These are phyloP conservation scores for Cisticola juncidis DNA, from an alignment of 2,113 vertebrate genomes.

Conservation along the genomic window DNA sequence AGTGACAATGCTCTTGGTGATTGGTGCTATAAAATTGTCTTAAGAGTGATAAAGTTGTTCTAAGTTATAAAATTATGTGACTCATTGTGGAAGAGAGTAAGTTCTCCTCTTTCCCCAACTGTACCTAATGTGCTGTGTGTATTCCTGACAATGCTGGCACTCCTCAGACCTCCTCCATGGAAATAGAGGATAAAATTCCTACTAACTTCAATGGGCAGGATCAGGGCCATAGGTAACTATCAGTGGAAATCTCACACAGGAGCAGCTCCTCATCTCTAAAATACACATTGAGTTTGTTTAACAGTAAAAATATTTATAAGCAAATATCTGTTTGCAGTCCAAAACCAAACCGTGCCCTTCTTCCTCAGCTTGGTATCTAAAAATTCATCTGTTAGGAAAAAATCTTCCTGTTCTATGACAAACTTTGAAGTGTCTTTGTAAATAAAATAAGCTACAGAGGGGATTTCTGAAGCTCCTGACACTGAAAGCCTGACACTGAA, in stretches of 20 bases:
- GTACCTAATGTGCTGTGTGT: background rate
- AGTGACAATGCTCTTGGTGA: background rate
- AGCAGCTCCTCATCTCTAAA: background rate
- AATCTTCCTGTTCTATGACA: background rate
- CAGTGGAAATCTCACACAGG: background rate
- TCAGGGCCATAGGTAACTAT: background rate
- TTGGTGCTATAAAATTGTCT: slow-evolving; percentile 15
- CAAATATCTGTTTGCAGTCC: background rate
- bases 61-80: background rate
- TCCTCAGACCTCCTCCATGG: background rate
- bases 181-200: background rate
- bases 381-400: background rate
- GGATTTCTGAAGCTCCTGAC: background rate
- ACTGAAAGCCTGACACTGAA: background rate
- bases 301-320: background rate
- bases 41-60: background rate
- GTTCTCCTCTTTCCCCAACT: background rate
- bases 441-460: background rate
- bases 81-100: background rate
- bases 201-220: background rate
- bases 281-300: background rate
- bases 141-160: background rate
- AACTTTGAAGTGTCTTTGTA: background rate
- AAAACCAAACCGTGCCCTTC: background rate
- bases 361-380: background rate